Base-by-base conservation (phyloP, 1,140 invertebrate genomes). In the Brachionus manjavacas region DNA sequence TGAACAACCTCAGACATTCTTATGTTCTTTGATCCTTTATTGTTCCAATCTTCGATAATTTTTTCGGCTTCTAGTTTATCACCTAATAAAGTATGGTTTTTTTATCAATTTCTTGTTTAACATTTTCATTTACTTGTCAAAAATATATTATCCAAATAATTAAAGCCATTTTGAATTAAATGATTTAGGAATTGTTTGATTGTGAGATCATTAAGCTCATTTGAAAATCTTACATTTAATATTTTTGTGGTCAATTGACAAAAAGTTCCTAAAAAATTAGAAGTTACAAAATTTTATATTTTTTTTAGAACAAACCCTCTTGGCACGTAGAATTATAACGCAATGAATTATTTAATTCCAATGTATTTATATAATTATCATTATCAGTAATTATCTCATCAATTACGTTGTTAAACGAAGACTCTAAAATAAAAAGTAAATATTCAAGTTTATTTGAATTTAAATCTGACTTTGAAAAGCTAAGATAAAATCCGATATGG, bases 51-150 rank as follows among this genome's bases (percentile, higher is more conserved):
- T 14, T 60, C 25, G n/a, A 81, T 35, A 8, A 20, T 43, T 43
- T 23, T 25, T 20, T 81, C 55, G 16, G 60, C 60, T 31, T 81
- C 79, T 41, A 12, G 25, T 64, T 60, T 60, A n/a, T 81, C 79
- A 43, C 12, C 79, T 81, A 41, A 11, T 46, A 78, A 28, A 60
- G 20, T 7, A 52, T 6, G 16, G 16, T 14, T 52, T 14, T 12
- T 52, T 14, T 70, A 7, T 7, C 31, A 35, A 35, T 35, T 0
- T 31, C 2, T 14, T 39, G 12, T 9, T 16, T 23, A 31, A 55
- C 55, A 8, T 16, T 20, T 41, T 55, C 16, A 12, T 25, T 64
- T 81, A 81, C 79, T 25, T 64, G 35, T 20, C 9, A 64, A 68
- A 46, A 60, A 39, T 64, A 46, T 20, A 31, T 81, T 35, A 11